Conservation (phyloP, 2,888 invertebrate genomes). For the Tetheella fluctuosa region DNA sequence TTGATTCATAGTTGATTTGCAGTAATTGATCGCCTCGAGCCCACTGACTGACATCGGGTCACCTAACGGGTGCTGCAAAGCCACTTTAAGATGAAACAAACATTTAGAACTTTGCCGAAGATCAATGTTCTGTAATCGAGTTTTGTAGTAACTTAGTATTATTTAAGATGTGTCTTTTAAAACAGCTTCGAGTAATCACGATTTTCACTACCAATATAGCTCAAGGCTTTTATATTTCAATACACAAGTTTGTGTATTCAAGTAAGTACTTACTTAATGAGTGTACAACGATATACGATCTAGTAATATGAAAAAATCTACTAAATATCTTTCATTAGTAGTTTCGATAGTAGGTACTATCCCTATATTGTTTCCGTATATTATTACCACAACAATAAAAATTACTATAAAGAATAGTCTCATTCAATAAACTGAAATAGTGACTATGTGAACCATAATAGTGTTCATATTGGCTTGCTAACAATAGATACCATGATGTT, state of each 20-base stretch:
- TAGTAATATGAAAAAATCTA: not conserved
- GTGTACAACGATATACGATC: not conserved
- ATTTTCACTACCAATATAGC: too few species aligned
- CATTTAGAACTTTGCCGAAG: constrained; percentile 14
- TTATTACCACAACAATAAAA: not conserved
- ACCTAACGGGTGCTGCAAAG: constrained; percentile 26
- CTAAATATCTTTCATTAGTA: not conserved
- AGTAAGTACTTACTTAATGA: not conserved
- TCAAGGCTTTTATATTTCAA: not conserved
- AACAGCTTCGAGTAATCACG: not conserved
- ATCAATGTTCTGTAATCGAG: not conserved
- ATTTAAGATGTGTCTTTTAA: not conserved
- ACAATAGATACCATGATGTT: not conserved
- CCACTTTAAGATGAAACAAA: constrained; percentile 31
- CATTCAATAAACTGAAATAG: not conserved
- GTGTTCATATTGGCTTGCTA: not conserved
- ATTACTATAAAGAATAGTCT: not conserved
- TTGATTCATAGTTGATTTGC: constrained; percentile 67
- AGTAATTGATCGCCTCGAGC: constrained; percentile 69
- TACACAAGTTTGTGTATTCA: not conserved
- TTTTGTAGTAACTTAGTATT: not conserved
- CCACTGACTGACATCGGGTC: constrained; percentile 38
- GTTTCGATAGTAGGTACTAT: not conserved
- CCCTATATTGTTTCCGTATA: too few species aligned
- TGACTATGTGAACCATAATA: not conserved